Evolutionary conservation across 1,140 invertebrate species (phyloP).

Genomic region (Nilaparvata lugens): DNA sequence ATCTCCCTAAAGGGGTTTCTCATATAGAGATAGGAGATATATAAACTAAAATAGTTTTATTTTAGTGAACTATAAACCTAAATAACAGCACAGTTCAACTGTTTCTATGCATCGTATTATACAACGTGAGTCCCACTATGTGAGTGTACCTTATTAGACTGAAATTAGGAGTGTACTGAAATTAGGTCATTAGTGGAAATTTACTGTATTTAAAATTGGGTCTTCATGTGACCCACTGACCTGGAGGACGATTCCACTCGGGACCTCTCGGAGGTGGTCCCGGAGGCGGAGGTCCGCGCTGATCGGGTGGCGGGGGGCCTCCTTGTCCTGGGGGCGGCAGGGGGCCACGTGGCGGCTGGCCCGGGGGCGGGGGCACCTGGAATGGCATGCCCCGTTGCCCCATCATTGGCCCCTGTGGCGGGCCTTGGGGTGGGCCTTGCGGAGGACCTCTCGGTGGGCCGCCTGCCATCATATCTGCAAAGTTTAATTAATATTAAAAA

Average conservation of each 20-base stretch:
- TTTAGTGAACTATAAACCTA: too few relatives aligned
- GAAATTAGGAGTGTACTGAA: too few relatives aligned
- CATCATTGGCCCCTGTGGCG: constrained; percentile 45
- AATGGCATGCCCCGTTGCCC: constrained; percentile 41
- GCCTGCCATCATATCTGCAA: constrained; percentile 3
- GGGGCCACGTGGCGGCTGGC: constrained; percentile 51
- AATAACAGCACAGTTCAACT: too few relatives aligned
- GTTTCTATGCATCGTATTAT: too few relatives aligned
- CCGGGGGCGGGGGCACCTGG: constrained; percentile 44
- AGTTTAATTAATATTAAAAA: not conserved
- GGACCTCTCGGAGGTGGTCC: constrained; percentile 48
- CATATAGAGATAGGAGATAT: too few relatives aligned
- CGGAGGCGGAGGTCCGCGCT: constrained; percentile 45
- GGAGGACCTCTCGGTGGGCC: constrained; percentile 31
- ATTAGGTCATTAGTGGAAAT: too few relatives aligned
- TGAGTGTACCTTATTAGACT: too few relatives aligned
- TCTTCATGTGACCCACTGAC: constrained; percentile 31
- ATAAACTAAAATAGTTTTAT: too few relatives aligned
- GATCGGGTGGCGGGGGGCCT: constrained; percentile 43
- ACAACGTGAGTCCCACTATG: too few relatives aligned
- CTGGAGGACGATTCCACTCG: constrained; percentile 67
- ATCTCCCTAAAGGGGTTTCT: too few relatives aligned
- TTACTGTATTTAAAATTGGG: too few relatives aligned
- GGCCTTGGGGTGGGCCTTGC: constrained; percentile 37
- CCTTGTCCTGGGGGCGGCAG: constrained; percentile 34